Percentiles rank a stretch among this genome's conserved stretches.
Evolutionary conservation across 1,140 invertebrate species (phyloP).

Genomic region (Drosophila watanabei): DNA sequence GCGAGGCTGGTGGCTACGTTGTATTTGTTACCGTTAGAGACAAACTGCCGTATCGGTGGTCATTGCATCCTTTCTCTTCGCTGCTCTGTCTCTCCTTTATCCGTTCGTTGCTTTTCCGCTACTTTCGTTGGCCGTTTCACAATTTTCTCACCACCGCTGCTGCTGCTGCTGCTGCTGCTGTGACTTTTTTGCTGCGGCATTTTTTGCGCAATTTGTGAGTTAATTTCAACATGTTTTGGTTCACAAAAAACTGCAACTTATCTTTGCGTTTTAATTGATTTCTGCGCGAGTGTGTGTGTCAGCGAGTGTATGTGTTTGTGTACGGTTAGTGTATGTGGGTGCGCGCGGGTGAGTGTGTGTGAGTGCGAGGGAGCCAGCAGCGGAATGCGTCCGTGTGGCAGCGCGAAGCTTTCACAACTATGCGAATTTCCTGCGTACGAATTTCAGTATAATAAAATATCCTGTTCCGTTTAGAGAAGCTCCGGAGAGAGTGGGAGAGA

Average conservation of each 20-base stretch:
- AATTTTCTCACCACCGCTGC: conserved; percentile 58
- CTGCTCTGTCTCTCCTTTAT: conserved; percentile 12
- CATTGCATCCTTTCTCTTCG: conserved; percentile 67
- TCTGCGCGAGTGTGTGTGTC: conserved; percentile 71
- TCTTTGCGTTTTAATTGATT: conserved; percentile 69
- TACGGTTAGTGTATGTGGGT: conserved; percentile 22
- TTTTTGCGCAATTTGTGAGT: conserved; percentile 80
- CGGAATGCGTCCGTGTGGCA: conserved; percentile 83
- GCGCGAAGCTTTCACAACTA: conserved; percentile 82
- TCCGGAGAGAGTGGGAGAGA: conserved; percentile 34
- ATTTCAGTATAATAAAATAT: conserved; percentile 85
- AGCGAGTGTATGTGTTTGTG: conserved; percentile 26
- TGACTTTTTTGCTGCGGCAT: conserved; percentile 62
- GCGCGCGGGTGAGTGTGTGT: conserved; percentile 32
- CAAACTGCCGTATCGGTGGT: conserved; percentile 76
- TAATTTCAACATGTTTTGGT: conserved; percentile 56
- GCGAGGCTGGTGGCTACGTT: conserved; percentile 31
- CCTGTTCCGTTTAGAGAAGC: conserved; percentile 60
- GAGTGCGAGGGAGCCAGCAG: conserved; percentile 58
- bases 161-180: conserved; percentile 17
- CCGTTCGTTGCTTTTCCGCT: conserved; percentile 45
- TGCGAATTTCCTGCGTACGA: conserved; percentile 78
- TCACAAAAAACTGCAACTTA: conserved; percentile 33
- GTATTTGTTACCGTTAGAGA: conserved; percentile 59
- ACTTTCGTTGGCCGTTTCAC: conserved; percentile 67